Conservation (phyloP, 1,140 invertebrate genomes). For the Philopotamus ludificatus region DNA sequence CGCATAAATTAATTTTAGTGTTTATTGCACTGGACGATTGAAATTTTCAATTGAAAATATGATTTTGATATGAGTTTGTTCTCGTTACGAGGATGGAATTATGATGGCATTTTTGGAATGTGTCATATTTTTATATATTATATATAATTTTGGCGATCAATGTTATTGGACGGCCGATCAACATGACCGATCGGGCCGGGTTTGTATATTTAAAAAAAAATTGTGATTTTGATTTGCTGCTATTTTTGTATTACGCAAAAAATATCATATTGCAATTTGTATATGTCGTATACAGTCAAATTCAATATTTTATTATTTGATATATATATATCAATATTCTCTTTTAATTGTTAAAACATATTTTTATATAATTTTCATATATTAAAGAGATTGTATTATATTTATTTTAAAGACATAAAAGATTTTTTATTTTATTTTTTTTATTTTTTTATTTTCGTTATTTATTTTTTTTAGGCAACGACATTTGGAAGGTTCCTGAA, state of each 20-base stretch:
- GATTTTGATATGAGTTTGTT: no score
- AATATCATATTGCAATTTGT: neutral
- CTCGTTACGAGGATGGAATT: no score
- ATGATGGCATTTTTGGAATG: no score
- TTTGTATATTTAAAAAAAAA: no score
- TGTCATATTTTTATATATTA: no score
- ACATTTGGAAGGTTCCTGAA: neutral
- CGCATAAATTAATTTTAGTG: no score
- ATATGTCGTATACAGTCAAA: neutral
- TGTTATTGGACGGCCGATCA: no score
- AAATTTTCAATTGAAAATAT: no score
- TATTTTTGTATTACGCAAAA: neutral
- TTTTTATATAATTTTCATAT: conserved; percentile 13
- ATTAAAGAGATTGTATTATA: conserved; percentile 13
- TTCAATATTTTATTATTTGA: neutral
- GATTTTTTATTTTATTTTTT: neutral
- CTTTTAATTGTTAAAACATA: conserved; percentile 6
- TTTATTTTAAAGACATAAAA: conserved; percentile 1
- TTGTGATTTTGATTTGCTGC: neutral
- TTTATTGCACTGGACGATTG: no score
- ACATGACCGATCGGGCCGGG: no score
- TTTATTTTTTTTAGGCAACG: neutral
- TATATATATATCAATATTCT: neutral
- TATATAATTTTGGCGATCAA: no score
- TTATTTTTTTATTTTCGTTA: neutral